phyloP scores from a whole-genome alignment of 2,113 vertebrate genomes.

The Ictalurus furcatus region DNA sequence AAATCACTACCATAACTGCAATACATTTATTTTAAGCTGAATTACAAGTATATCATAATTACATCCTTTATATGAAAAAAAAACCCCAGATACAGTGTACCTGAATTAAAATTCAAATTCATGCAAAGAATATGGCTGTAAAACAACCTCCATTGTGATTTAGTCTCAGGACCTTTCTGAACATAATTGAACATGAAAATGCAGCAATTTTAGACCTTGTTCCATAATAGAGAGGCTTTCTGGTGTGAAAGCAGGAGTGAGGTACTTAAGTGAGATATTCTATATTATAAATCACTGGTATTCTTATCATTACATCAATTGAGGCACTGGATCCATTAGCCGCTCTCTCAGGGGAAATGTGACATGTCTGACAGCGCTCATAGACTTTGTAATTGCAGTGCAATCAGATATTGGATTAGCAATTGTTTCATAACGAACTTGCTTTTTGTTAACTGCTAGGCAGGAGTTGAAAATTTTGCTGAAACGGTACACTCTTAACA shows the following conservation, averaged over 20 bases:
- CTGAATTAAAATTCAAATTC: conserved; percentile 24
- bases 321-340: conserved; percentile 56
- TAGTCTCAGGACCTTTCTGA: conserved; percentile 28
- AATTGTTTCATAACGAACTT: conserved; percentile 30
- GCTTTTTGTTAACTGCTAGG: conserved; percentile 41
- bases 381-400: conserved; percentile 50
- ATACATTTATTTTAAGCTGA: conserved; percentile 19
- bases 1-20: conserved; percentile 30
- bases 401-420: conserved; percentile 44
- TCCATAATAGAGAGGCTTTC: conserved; percentile 45
- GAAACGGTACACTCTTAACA: not conserved
- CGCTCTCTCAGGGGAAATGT: conserved; percentile 45
- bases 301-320: conserved; percentile 51
- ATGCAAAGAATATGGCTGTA: conserved; percentile 13
- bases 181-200: conserved; percentile 53
- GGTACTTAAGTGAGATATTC: conserved; percentile 51
- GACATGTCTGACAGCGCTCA: conserved; percentile 51
- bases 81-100: conserved; percentile 17
- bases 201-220: conserved; percentile 50
- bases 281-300: conserved; percentile 48
- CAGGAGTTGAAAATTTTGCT: conserved; percentile 12
- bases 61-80: conserved; percentile 22
- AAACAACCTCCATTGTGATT: conserved; percentile 44
- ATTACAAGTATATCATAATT: conserved; percentile 35
- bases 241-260: conserved; percentile 39